Conservation (phyloP, 1,140 invertebrate genomes). For the Xylocopa sonorina region DNA sequence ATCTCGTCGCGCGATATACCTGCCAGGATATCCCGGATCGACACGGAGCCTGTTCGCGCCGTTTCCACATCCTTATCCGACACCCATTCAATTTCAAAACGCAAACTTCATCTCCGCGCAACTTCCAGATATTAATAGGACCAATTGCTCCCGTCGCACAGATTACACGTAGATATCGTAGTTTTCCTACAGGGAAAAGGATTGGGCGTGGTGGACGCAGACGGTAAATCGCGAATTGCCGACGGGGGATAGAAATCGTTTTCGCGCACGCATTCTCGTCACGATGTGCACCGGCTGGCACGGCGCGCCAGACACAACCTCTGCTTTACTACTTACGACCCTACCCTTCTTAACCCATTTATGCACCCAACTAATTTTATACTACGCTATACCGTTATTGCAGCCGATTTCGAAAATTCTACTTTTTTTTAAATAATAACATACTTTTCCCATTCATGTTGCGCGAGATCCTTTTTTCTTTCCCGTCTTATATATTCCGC, state of each 20-base stretch:
- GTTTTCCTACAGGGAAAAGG: too few species aligned
- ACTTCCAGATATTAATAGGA: neutral
- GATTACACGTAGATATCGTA: too few species aligned
- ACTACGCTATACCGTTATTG: neutral
- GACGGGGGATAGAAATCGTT: constrained; percentile 63
- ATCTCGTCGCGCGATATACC: constrained; percentile 77
- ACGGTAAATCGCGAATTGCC: constrained; percentile 59
- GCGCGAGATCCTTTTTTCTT: neutral
- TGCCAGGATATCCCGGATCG: constrained; percentile 72
- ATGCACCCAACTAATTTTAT: too few species aligned
- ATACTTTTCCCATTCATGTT: neutral
- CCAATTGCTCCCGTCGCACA: too few species aligned
- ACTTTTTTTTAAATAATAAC: constrained; percentile 4
- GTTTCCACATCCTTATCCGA: neutral
- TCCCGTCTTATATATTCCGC: neutral
- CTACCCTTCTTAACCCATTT: constrained; percentile 47
- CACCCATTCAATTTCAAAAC: neutral
- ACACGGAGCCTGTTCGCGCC: constrained; percentile 24
- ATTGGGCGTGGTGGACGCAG: constrained; percentile 38
- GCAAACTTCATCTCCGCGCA: too few species aligned
- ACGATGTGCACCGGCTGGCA: constrained; percentile 70
- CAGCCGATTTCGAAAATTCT: constrained; percentile 25
- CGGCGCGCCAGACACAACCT: constrained; percentile 68
- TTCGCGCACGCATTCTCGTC: constrained; percentile 68
- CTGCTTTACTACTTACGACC: constrained; percentile 69